Evolutionary conservation across 2,797 vertebrate genomes (phyloP).

Genomic region (Halcyon badia): DNA sequence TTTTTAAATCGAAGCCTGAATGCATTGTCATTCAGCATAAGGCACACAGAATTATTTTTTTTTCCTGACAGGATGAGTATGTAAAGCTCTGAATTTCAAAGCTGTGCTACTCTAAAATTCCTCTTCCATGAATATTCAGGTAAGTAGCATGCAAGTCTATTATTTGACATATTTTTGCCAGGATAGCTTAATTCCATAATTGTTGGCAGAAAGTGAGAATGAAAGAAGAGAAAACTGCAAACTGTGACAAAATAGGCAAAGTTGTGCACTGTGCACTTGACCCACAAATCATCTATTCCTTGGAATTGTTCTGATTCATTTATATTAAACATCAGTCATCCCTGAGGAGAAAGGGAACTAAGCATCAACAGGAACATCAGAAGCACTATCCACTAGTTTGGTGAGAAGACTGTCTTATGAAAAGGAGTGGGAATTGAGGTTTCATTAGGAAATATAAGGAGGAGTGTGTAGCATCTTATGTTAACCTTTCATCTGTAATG

Average conservation of each 20-base stretch:
- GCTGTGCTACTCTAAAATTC: background rate
- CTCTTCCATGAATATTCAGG: background rate
- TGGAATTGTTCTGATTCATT: background rate
- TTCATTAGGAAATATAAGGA: background rate
- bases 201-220: background rate
- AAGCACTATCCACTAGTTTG: background rate
- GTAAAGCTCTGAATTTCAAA: background rate
- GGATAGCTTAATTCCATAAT: background rate
- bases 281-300: background rate
- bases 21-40: background rate
- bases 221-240: background rate
- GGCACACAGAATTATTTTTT: fast-evolving
- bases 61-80: background rate
- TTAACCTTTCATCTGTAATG: background rate
- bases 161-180: background rate
- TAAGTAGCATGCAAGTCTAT: background rate
- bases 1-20: background rate
- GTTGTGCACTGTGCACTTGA: background rate
- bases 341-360: background rate
- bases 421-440: background rate
- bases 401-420: background rate
- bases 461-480: background rate
- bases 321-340: background rate
- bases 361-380: background rate
- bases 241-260: background rate